phyloP scores from a whole-genome alignment of 2,797 vertebrate genomes.

The Picus viridis region DNA sequence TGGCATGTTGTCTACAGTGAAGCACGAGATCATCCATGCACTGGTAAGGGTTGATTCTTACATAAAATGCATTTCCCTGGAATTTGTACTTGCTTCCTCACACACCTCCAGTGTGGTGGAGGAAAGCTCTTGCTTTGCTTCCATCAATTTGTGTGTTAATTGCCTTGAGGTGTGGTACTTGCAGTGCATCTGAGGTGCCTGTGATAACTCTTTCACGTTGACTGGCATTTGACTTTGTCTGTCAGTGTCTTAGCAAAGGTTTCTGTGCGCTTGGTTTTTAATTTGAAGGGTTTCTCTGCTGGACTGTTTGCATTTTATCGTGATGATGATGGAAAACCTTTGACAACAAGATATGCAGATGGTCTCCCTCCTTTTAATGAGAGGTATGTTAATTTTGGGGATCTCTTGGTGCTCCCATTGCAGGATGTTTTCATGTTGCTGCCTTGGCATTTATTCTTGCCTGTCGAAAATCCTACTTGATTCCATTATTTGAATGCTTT shows the following conservation, averaged over 20 bases:
- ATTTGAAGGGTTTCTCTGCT: conserved; percentile 92
- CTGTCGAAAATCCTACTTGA: background rate
- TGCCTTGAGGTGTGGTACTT: background rate
- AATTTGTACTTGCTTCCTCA: background rate
- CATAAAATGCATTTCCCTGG: background rate
- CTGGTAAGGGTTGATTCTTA: conserved; percentile 81
- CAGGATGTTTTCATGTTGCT: background rate
- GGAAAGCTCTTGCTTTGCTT: background rate
- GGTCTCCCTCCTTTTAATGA: conserved; percentile 94
- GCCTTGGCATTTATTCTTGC: background rate
- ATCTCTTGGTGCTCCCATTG: background rate
- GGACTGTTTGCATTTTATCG: conserved; percentile 97
- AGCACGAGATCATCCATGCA: conserved; percentile 97
- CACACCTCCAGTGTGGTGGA: background rate
- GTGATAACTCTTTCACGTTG: background rate
- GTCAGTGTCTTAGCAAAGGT: background rate
- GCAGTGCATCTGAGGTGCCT: background rate
- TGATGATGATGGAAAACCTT: conserved; percentile 90
- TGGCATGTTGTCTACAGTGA: conserved; percentile 97
- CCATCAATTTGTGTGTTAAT: background rate
- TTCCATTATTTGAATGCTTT: background rate
- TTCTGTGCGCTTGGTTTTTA: background rate
- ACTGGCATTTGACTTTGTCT: background rate
- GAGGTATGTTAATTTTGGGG: conserved; percentile 78
- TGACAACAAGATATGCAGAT: conserved; percentile 89